Percentiles rank a stretch among this genome's conserved stretches.
These are phyloP conservation scores for Drosophila nr. fundita DNA, from an alignment of 2,888 invertebrate species.

Conservation along the genomic window DNA sequence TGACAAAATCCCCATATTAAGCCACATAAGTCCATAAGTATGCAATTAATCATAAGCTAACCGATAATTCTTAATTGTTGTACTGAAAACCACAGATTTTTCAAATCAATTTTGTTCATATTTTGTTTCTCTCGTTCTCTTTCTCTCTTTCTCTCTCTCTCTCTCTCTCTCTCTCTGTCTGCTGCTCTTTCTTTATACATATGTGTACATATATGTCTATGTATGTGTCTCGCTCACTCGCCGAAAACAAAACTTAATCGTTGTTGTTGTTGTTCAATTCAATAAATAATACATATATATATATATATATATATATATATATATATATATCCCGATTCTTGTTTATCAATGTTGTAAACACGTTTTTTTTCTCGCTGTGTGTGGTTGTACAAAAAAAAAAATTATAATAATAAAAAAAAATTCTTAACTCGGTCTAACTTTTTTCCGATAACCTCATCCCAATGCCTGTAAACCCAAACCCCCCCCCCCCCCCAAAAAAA, in stretches of 20 bases:
- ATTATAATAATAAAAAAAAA: background rate
- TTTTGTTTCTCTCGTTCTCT: conserved; percentile 42
- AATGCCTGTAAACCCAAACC: conserved; percentile 11
- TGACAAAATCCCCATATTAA: background rate
- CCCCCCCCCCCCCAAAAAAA: background rate
- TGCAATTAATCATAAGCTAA: conserved; percentile 47
- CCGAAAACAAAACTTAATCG: conserved; percentile 15
- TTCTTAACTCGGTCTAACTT: conserved; percentile 1
- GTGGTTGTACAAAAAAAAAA: conserved; percentile 28
- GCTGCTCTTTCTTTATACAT: conserved; percentile 4
- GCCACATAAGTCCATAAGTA: conserved; percentile 10
- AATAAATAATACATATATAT: conserved; percentile 9
- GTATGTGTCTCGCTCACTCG: conserved; percentile 21
- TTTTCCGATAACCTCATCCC: background rate
- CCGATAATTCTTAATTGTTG: conserved; percentile 48
- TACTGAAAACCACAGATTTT: conserved; percentile 49
- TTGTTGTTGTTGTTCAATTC: conserved; percentile 28
- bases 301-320: background rate
- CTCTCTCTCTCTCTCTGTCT: conserved; percentile 19
- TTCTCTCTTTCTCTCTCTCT: conserved; percentile 27
- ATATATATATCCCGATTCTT: conserved; percentile 14
- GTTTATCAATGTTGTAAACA: conserved; percentile 53
- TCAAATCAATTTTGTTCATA: conserved; percentile 56
- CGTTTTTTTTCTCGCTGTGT: conserved; percentile 36
- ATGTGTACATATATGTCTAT: conserved; percentile 13